Evolutionary conservation across 2,797 vertebrate genomes (phyloP), one percentile per base, ranked within the genome.

Genomic region (Myripristis jacobus): DNA sequence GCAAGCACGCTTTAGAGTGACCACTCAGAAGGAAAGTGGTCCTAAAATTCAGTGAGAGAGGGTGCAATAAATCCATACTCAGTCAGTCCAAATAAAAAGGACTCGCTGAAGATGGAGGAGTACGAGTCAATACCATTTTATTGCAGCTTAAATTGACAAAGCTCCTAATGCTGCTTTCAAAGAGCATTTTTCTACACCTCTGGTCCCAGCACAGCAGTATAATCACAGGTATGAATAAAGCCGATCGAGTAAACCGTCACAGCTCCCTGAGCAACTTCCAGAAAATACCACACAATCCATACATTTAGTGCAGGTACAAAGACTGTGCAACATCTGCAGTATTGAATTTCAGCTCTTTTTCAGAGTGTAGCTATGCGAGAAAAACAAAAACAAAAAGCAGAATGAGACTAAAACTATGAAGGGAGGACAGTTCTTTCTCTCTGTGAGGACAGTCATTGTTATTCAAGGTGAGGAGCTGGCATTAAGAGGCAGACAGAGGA

Each of bases 341-440:
- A 83, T 66, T 80, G 78, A 80, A 79, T 82, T 81, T 80, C 69
- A 75, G 58, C 64, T 76, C 53, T 2, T 69, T 69, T 56, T 75
- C 41, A 50, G 66, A 29, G 9, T 19, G 4, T 22, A 27, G 48
- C 65, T n/a, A n/a, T n/a, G 3, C 6, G 6, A 29, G 8, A 31
- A 31, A 50, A 72, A 54, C 29, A 46, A 67, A 73, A 66, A 52
- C 11, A 7, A 11, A 18, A 19, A 58, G 43, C 24, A 70, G 66
- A 29, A 57, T 6, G 38, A 52, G 34, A 58, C 24, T 9, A 50
- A 18, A 38, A 52, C 46, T 29, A 44, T 34, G 52, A 48, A 65
- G 15, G 65, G 36, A 22, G 25, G 24, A 11, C 27, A 11, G 36
- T 15, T 43, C 19, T 44, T 25, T 29, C 47, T 22, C 38, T 7